Evolutionary conservation across 2,888 invertebrate species (phyloP).

Genomic region (Stenchaetothrips biformis): DNA sequence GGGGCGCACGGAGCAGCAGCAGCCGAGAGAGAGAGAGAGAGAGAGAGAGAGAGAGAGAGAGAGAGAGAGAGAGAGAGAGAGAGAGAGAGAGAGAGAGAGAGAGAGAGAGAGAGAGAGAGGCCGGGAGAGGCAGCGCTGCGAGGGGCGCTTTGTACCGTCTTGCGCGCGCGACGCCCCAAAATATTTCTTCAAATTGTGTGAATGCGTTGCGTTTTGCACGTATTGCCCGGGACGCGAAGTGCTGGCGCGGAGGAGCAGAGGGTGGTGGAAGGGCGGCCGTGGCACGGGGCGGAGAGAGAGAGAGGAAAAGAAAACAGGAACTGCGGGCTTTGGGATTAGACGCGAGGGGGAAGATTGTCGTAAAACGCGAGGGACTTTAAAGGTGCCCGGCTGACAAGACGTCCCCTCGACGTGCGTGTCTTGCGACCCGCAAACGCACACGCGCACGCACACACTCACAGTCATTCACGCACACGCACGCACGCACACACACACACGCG

Average conservation of each 20-base stretch:
- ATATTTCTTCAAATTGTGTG: no score
- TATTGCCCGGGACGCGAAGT: no score
- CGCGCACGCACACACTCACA: background rate
- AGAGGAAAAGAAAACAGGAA: background rate
- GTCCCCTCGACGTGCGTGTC: background rate
- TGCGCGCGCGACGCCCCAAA: no score
- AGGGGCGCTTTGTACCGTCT: no score
- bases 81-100: background rate
- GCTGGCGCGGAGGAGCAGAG: background rate
- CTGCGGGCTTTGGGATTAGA: slow-evolving; percentile 5
- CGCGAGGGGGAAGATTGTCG: slow-evolving; percentile 13
- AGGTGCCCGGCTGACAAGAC: slow-evolving; percentile 16
- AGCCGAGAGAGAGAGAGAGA: background rate
- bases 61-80: background rate
- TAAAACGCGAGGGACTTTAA: slow-evolving; percentile 18
- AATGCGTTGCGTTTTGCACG: no score
- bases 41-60: background rate
- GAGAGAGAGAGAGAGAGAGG: background rate
- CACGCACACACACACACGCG: background rate
- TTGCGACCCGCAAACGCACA: background rate
- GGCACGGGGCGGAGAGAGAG: background rate
- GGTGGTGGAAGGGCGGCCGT: background rate
- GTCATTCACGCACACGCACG: background rate
- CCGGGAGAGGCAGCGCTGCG: background rate
- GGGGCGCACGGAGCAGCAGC: background rate